phyloP scores from a whole-genome alignment of 2,888 invertebrate genomes.

The Choristoneura rosaceana region DNA sequence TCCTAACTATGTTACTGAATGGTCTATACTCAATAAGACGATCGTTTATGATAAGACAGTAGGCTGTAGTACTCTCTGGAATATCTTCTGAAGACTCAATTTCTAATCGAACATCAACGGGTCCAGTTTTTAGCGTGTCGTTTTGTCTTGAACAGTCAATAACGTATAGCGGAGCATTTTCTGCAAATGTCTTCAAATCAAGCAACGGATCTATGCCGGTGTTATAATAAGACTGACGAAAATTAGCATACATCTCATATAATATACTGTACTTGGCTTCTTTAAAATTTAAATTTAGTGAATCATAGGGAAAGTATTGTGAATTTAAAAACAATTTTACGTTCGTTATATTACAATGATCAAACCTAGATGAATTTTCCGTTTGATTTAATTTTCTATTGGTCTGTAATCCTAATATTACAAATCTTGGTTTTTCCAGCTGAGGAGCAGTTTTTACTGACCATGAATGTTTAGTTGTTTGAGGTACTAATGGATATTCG shows the following conservation, averaged over 20 bases:
- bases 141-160: slow-evolving; percentile 50
- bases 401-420: slow-evolving; percentile 48
- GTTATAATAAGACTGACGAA: slow-evolving; percentile 26
- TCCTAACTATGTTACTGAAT: slow-evolving; percentile 46
- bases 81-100: slow-evolving; percentile 46
- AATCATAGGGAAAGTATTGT: slow-evolving; percentile 51
- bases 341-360: neutral
- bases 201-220: slow-evolving; percentile 45
- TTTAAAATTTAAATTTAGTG: slow-evolving; percentile 46
- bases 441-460: too few species aligned
- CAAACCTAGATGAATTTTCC: slow-evolving; percentile 25
- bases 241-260: slow-evolving; percentile 42
- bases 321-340: slow-evolving; percentile 45
- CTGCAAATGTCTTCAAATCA: slow-evolving; percentile 43
- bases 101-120: slow-evolving; percentile 50
- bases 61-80: slow-evolving; percentile 47
- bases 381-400: slow-evolving; percentile 11
- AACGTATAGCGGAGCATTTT: slow-evolving; percentile 47
- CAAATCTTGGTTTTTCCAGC: slow-evolving; percentile 60
- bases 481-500: slow-evolving; percentile 58
- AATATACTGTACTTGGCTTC: slow-evolving; percentile 47
- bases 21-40: slow-evolving; percentile 47
- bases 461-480: slow-evolving; percentile 53
- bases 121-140: slow-evolving; percentile 48
- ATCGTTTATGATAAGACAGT: slow-evolving; percentile 50